Evolutionary conservation across 2,113 vertebrate species (phyloP), one percentile per base, ranked within the genome.

Genomic region (Pterophyllum scalare): DNA sequence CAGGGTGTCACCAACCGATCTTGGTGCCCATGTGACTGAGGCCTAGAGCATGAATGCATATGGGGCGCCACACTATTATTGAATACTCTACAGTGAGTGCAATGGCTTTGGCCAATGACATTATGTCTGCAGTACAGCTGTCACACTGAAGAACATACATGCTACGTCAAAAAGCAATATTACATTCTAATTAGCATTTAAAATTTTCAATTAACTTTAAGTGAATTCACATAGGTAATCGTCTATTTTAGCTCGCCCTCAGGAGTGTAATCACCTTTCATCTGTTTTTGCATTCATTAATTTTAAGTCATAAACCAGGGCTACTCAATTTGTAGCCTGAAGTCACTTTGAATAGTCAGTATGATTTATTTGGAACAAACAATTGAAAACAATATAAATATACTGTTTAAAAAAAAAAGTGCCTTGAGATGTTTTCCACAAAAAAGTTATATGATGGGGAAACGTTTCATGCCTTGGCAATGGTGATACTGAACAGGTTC

Each of bases 181-280:
- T 87, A 81, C 24, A 33, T 40, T 75, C 22, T 72, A 24, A 80
- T 6, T 5, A 38, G 19, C 54, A 60, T 83, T 87, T 85, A 7
- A 40, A 33, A 22, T 5, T 88, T 84, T 90, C 62, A 89, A 81
- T 93, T 86, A 89, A 86, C 62, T 82, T 54, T 81, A 9, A 49
- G 75, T 80, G 11, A 77, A 85, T 80, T 77, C 56, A 84, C 40
- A 82, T 11, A 77, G 67, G 87, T 83, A 81, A 75, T 87, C 56
- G 67, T 87, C 64, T 24, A 75, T 72, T 87, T 80, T 65, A 76
- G 79, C 79, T 81, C 61, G 72, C 33, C 75, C 76, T 49, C 17
- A 46, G 78, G 86, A 84, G 12, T 80, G 88, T 88, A 83, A 81
- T 85, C 35, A 80, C 28, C 40, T 77, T 78, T 83, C 46, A 89